phyloP scores from a whole-genome alignment of 92 coral and sea anemone genomes.

The Epizoanthus stellaris region DNA sequence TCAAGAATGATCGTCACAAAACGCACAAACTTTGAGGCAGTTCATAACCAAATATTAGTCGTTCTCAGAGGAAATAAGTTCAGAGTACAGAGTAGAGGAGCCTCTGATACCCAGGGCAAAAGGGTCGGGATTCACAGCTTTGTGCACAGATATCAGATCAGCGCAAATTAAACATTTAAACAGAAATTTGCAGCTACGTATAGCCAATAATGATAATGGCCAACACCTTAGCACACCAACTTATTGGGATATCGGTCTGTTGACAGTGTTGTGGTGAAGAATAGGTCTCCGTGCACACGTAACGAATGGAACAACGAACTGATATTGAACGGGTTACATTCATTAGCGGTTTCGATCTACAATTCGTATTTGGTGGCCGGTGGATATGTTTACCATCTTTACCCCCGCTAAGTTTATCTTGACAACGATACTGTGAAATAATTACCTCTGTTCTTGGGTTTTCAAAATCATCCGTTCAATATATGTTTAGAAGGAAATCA shows the following conservation, averaged over 20 bases:
- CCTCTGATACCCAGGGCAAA: too few species aligned
- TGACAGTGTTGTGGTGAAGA: not conserved
- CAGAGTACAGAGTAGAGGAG: too few species aligned
- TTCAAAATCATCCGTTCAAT: constrained; percentile 14
- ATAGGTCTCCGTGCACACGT: not conserved
- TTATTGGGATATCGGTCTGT: not conserved
- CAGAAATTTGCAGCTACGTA: constrained; percentile 25
- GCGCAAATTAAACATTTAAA: constrained; percentile 42
- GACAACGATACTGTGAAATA: constrained; percentile 13
- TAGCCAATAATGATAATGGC: constrained; percentile 6
- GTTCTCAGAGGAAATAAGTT: not conserved
- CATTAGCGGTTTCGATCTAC: not conserved
- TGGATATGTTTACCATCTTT: constrained; percentile 10
- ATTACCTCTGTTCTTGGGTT: constrained; percentile 8
- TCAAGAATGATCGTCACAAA: not conserved
- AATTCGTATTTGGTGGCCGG: not conserved
- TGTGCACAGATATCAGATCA: not conserved
- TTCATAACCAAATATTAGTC: not conserved
- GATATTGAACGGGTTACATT: not conserved
- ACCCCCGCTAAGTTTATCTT: constrained; percentile 36
- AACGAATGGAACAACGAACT: not conserved
- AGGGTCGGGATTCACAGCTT: not conserved
- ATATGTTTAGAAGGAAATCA: not conserved
- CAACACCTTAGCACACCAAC: constrained; percentile 18
- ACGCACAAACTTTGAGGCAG: not conserved